Conservation (phyloP, 2,888 invertebrate species). For the Heliconius ethilla region DNA sequence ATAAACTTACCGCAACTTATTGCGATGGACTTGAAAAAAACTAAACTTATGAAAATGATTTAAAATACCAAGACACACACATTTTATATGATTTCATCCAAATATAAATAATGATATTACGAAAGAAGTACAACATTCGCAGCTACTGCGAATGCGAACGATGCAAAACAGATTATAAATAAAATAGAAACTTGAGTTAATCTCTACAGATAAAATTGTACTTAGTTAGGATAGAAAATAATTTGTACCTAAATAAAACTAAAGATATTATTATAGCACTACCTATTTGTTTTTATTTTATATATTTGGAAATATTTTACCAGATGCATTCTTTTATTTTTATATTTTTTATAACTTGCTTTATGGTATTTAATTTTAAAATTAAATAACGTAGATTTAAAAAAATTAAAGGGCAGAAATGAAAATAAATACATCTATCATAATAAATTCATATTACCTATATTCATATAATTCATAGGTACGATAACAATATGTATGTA, state of each 20-base stretch:
- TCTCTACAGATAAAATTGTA: not conserved
- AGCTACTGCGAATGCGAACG: constrained; percentile 62
- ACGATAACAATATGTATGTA: not conserved
- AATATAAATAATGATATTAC: constrained; percentile 57
- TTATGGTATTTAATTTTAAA: no score
- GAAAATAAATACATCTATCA: not conserved
- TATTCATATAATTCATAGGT: no score
- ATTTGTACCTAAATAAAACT: not conserved
- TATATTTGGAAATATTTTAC: not conserved
- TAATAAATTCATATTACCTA: no score
- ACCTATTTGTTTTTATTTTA: not conserved
- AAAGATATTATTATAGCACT: not conserved
- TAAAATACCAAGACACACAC: constrained; percentile 60
- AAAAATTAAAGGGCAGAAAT: not conserved
- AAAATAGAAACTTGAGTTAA: constrained; percentile 22
- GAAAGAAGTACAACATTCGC: constrained; percentile 67
- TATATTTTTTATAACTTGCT: no score
- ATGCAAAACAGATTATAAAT: constrained; percentile 43
- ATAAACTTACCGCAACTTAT: constrained; percentile 73
- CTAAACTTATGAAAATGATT: constrained; percentile 63
- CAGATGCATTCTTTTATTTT: not conserved
- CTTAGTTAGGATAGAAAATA: not conserved
- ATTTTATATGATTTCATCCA: constrained; percentile 56
- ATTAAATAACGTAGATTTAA: not conserved
- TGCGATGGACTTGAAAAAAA: constrained; percentile 71